Base-by-base conservation (phyloP, 2,113 vertebrate species). In the Hydrochoerus hydrochaeris region DNA sequence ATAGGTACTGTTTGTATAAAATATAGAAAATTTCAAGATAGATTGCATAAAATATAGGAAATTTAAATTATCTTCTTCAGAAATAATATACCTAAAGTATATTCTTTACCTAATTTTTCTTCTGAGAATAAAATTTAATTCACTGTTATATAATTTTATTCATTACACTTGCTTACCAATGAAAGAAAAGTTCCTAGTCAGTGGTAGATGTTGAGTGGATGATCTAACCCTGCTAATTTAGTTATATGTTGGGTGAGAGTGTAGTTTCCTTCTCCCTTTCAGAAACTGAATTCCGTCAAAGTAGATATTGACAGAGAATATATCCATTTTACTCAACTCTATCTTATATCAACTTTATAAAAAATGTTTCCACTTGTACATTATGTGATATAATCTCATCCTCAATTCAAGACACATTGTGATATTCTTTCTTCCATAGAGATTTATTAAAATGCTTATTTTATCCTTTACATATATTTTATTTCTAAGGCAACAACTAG, bases 151-250 rank as follows among this genome's bases (percentile, higher is more conserved):
- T 60, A 32, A 38, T 73, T 60, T 65, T 69, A 78, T 65, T 41
- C 28, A 1, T 7, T 57, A 58, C 85, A 35, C 90, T 44, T 92
- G 16, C 4, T 11, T 60, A 35, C 2, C 2, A 80, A 35, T 20
- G 44, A n/a, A 91, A 84, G n/a, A 58, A 58, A 16, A 10, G 35
- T 0, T 32, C 5, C 9, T 62, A 5, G 0, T 49, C 65, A 65
- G 5, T 13, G 22, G 28, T 44, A 85, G 2, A 46, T 4, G 1
- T 1, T n/a, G 4, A 81, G 0, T 0, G 0, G 12, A 24, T 78
- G 44, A 71, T 54, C 0, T 0, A 32, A 13, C 10, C 5, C 35
- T 26, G 0, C 20, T 30, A 62, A 84, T 67, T 10, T n/a, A 57
- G 8, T 2, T 24, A 35, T 8, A 35, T 88, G 41, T 32, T 80